These are phyloP conservation scores for Oryzias javanicus DNA, from an alignment of 2,113 vertebrate genomes.

Conservation along the genomic window DNA sequence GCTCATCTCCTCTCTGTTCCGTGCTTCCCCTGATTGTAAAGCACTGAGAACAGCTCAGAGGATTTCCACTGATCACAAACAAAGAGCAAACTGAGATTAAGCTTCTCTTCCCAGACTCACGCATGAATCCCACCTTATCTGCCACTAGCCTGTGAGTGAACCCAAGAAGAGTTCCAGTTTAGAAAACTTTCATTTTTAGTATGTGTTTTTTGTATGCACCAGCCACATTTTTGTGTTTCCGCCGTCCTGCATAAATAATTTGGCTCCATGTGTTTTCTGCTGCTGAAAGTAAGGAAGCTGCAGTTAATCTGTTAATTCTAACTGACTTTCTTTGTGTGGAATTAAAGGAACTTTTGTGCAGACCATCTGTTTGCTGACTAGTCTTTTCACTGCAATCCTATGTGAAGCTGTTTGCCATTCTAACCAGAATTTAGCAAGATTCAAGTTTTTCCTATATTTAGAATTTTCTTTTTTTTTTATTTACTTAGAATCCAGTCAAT, in stretches of 20 bases:
- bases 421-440: no score
- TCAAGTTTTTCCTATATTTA: no score
- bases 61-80: slow-evolving; percentile 73
- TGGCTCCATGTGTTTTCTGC: background rate
- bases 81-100: slow-evolving; percentile 66
- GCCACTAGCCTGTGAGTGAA: no score
- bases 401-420: no score
- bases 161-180: no score
- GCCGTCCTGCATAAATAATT: background rate
- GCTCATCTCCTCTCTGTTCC: slow-evolving; percentile 40
- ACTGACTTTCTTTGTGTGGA: slow-evolving; percentile 29
- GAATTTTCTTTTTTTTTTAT: no score
- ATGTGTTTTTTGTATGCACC: background rate
- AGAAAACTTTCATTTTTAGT: slow-evolving; percentile 7
- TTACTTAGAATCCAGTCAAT: no score
- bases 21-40: slow-evolving; percentile 65
- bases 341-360: slow-evolving; percentile 8
- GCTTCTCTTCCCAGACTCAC: slow-evolving; percentile 17
- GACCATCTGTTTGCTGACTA: slow-evolving; percentile 31
- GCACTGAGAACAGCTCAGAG: slow-evolving; percentile 51
- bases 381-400: background rate
- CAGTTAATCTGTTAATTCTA: slow-evolving; percentile 39
- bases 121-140: slow-evolving; percentile 10
- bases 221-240: slow-evolving; percentile 1
- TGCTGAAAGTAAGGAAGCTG: slow-evolving; percentile 11